These are phyloP conservation scores for Chiridota heheva DNA, from an alignment of 35 echinoderm and acorn worm genomes.

Conservation along the genomic window DNA sequence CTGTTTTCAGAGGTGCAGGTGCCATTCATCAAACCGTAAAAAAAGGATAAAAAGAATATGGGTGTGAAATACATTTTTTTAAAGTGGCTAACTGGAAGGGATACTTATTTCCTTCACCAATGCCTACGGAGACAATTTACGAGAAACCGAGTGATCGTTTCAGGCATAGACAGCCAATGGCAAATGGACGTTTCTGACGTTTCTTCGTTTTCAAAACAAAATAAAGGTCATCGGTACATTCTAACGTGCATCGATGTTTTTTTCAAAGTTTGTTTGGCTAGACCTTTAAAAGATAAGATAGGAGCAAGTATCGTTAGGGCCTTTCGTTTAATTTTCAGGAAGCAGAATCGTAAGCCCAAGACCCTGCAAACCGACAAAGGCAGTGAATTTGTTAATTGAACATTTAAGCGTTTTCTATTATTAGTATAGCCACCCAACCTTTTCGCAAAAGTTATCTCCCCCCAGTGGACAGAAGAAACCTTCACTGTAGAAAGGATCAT, in stretches of 20 bases:
- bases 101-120: no score
- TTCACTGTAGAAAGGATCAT: no score
- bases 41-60: no score
- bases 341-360: constrained; percentile 36
- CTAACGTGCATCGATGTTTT: constrained; percentile 62
- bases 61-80: no score
- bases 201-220: constrained; percentile 5
- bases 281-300: constrained; percentile 51
- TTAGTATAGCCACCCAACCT: constrained; percentile 42
- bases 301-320: background rate
- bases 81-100: no score
- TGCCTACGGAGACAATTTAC: no score
- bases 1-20: no score
- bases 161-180: constrained; percentile 64
- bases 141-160: constrained; percentile 60
- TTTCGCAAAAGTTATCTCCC: constrained; percentile 75
- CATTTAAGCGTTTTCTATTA: constrained; percentile 35
- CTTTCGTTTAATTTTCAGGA: constrained; percentile 52
- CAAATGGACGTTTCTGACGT: constrained; percentile 63
- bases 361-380: constrained; percentile 70
- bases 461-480: constrained; percentile 74
- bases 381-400: constrained; percentile 49
- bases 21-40: no score
- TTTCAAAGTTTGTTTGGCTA: constrained; percentile 57
- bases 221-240: constrained; percentile 48